Percentiles rank a stretch among this genome's conserved stretches.
phyloP scores from a whole-genome alignment of 2,888 invertebrate genomes.

The Eurytoma californica region DNA sequence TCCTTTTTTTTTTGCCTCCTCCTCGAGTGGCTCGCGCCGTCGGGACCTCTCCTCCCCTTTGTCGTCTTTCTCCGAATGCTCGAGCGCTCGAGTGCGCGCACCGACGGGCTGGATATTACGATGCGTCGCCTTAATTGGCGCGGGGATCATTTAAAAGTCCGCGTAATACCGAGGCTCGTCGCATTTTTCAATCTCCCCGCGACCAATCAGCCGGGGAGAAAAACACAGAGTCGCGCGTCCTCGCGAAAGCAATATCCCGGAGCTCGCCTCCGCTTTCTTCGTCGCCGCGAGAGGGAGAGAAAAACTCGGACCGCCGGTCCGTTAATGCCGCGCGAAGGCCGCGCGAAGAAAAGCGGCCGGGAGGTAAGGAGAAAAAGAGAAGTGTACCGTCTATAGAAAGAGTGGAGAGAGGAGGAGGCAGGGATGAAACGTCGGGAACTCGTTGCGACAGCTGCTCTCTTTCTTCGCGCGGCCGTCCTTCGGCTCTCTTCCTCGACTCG shows the following conservation, averaged over 20 bases:
- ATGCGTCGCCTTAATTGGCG: too few relatives aligned
- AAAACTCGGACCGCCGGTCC: constrained; percentile 34
- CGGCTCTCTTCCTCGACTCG: constrained; percentile 29
- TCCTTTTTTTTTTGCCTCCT: background rate
- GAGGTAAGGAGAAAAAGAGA: background rate
- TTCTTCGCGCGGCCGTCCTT: constrained; percentile 18
- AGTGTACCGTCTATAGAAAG: background rate
- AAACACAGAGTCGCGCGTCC: background rate
- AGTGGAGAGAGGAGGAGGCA: background rate
- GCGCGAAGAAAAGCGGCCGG: constrained; percentile 6
- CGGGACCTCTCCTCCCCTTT: background rate
- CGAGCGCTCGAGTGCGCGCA: too few relatives aligned
- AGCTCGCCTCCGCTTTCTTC: constrained; percentile 24
- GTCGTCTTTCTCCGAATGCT: background rate
- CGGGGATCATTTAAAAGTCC: too few relatives aligned
- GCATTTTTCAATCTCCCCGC: constrained; percentile 6
- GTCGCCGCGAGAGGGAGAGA: constrained; percentile 9
- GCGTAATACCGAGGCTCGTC: too few relatives aligned
- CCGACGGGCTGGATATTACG: too few relatives aligned
- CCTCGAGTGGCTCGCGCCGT: background rate
- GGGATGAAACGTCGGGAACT: background rate
- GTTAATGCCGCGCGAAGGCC: constrained; percentile 51
- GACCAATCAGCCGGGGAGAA: constrained; percentile 10
- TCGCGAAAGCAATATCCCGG: constrained; percentile 40
- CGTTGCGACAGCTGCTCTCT: constrained; percentile 49